Evolutionary conservation across 1,140 invertebrate species (phyloP), one percentile per base, ranked within the genome.

Genomic region (Babylonia areolata): DNA sequence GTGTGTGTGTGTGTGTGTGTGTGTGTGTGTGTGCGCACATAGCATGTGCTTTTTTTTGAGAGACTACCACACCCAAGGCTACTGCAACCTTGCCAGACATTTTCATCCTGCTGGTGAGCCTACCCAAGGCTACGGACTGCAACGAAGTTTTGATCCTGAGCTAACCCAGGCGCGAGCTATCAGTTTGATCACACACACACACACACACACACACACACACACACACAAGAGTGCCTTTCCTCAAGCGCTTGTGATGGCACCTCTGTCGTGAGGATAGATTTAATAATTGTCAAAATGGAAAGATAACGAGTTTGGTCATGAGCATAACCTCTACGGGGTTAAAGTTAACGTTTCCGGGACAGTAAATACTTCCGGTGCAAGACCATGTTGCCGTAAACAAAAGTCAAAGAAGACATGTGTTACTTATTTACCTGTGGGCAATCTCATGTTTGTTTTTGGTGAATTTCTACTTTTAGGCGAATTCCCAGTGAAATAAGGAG

Each of bases 381-480:
- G 17, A 33, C n/a, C 31, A 80, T 80, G 78, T 80, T 80, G 78
- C 78, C 78, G 78, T 80, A 80, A 80, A 80, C 78, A 80, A 80
- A 79, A 17, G 40, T 23, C 15, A 17, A 5, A 0, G 1, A 15
- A 73, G 35, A 73, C 71, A 37, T 73, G 31, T 17, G 71, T 37
- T 73, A 11, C 9, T 35, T 37, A 37, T 35, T 37, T 35, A 73
- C 33, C 12, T 35, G 9, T 6, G 31, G 20, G 9, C 6, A 73
- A 17, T 15, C 23, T 0, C 12, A 2, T 35, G 31, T 35, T 6
- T 33, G 31, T 35, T 35, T 35, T 35, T 9, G 31, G 12, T 33
- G n/a, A n/a, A n/a, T n/a, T n/a, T n/a, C n/a, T n/a, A n/a, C n/a
- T n/a, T n/a, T 73, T 73, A 73, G 12, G 71, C n/a, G 31, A 37